These are phyloP conservation scores for Dunckerocampus dactyliophorus DNA, from an alignment of 2,113 vertebrate genomes.

Conservation along the genomic window DNA sequence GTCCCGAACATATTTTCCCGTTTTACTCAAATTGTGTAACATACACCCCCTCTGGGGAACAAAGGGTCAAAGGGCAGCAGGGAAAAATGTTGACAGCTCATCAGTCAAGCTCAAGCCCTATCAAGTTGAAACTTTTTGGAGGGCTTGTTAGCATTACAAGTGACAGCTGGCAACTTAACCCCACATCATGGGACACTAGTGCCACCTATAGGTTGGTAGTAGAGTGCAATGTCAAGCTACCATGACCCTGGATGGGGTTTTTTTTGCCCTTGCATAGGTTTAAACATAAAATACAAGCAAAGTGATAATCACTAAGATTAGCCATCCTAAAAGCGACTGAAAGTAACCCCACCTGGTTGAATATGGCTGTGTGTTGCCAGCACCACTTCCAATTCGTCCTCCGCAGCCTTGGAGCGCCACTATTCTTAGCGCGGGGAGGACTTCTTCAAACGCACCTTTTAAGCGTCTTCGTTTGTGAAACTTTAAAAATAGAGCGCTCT, in stretches of 20 bases:
- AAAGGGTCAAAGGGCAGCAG: no score
- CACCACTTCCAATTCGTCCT: constrained; percentile 54
- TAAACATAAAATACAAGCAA: no score
- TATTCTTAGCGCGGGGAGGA: constrained; percentile 73
- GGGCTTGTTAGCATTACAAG: constrained; percentile 24
- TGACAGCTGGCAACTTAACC: neutral
- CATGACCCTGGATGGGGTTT: neutral
- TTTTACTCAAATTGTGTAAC: neutral
- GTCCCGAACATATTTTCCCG: neutral
- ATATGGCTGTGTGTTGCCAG: constrained; percentile 33
- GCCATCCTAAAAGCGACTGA: neutral
- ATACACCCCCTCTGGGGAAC: neutral
- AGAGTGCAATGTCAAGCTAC: neutral
- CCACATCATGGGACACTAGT: constrained; percentile 21
- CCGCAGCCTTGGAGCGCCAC: constrained; percentile 61
- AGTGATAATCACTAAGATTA: no score
- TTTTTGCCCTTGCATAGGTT: no score
- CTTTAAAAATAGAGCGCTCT: constrained; percentile 72
- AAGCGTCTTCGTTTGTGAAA: constrained; percentile 78
- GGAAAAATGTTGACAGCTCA: neutral
- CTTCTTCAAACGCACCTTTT: constrained; percentile 81
- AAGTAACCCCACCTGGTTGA: constrained; percentile 17
- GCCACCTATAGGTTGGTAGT: constrained; percentile 52
- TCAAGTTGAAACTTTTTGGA: constrained; percentile 6
- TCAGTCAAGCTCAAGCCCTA: constrained; percentile 6